Evolutionary conservation across 1,140 invertebrate genomes (phyloP).

Genomic region (Drosophila orena): DNA sequence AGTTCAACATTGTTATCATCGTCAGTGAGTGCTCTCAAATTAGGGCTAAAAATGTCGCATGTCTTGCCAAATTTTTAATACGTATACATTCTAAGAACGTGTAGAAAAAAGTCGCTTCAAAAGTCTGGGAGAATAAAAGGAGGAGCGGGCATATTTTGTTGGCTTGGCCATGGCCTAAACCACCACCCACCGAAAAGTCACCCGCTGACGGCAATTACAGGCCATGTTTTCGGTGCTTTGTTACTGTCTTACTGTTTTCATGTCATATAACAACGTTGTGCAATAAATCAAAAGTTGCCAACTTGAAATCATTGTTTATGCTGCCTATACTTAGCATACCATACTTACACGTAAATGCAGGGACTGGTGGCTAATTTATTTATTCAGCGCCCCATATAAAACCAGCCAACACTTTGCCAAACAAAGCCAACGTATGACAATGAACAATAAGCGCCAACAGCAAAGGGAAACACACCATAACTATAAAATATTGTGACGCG

Average conservation of each 20-base stretch:
- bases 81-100: slow-evolving; percentile 34
- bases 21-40: slow-evolving; percentile 61
- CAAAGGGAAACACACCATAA: slow-evolving; percentile 29
- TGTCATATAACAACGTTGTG: slow-evolving; percentile 61
- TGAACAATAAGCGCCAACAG: slow-evolving; percentile 40
- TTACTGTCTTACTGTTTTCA: slow-evolving; percentile 38
- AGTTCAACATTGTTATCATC: slow-evolving; percentile 47
- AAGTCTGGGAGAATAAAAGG: slow-evolving; percentile 22
- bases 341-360: slow-evolving; percentile 24
- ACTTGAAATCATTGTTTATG: slow-evolving; percentile 59
- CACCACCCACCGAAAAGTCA: slow-evolving; percentile 6
- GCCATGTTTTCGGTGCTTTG: slow-evolving; percentile 39
- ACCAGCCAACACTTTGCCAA: slow-evolving; percentile 15
- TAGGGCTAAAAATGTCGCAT: slow-evolving; percentile 68
- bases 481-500: slow-evolving; percentile 43
- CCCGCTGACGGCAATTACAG: slow-evolving; percentile 46
- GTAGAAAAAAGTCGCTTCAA: slow-evolving; percentile 15
- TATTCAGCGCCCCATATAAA: slow-evolving; percentile 13
- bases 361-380: slow-evolving; percentile 41
- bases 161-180: slow-evolving; percentile 37
- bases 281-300: slow-evolving; percentile 71
- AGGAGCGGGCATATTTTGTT: slow-evolving; percentile 17
- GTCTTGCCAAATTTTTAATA: slow-evolving; percentile 53
- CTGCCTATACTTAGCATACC: slow-evolving; percentile 36
- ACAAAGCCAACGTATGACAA: slow-evolving; percentile 34